Conservation (phyloP, 2,888 invertebrate species). For the Trichopoda pennipes region DNA sequence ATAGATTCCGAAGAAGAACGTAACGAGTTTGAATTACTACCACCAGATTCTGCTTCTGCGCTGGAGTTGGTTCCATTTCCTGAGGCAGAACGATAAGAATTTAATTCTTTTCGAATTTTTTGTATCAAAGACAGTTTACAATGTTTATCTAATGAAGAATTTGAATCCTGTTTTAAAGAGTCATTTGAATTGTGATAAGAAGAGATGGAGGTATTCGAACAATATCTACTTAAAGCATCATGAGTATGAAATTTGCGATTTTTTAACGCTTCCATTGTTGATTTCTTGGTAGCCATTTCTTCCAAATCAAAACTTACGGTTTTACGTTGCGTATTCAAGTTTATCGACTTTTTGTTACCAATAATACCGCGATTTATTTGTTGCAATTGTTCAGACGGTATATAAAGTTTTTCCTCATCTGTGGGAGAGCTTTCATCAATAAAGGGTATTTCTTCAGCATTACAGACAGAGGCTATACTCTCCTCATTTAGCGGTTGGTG, state of each 20-base stretch:
- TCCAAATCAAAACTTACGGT: conserved; percentile 81
- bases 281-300: conserved; percentile 66
- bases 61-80: conserved; percentile 57
- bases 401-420: conserved; percentile 73
- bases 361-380: conserved; percentile 70
- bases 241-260: conserved; percentile 78
- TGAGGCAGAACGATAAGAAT: conserved; percentile 75
- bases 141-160: conserved; percentile 47
- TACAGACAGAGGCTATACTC: conserved; percentile 79
- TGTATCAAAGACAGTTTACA: conserved; percentile 76
- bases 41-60: conserved; percentile 73
- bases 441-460: conserved; percentile 80
- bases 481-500: conserved; percentile 81
- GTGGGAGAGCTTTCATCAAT: conserved; percentile 81
- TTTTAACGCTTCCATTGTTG: conserved; percentile 54
- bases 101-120: conserved; percentile 76
- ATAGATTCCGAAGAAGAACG: conserved; percentile 77
- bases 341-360: conserved; percentile 71
- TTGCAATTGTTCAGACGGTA: conserved; percentile 65
- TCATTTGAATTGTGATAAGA: conserved; percentile 73
- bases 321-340: conserved; percentile 74
- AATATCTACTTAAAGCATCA: conserved; percentile 77
- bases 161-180: conserved; percentile 71
- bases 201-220: conserved; percentile 42
- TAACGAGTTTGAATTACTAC: conserved; percentile 76